These are phyloP conservation scores for Sus scrofa DNA, from an alignment of 2,113 vertebrate species.

Conservation along the genomic window DNA sequence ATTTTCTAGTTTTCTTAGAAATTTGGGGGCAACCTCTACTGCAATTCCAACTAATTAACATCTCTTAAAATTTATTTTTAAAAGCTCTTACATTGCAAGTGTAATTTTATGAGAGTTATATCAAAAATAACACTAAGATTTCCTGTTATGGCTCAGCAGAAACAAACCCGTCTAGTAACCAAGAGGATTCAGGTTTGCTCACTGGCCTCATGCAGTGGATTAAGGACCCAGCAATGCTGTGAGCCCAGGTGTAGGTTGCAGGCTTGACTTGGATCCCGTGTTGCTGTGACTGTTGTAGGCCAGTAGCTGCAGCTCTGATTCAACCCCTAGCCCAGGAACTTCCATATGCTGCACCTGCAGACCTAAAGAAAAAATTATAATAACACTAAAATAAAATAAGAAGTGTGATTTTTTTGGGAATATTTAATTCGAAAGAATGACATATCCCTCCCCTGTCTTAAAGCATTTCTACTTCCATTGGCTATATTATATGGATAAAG, in stretches of 20 bases:
- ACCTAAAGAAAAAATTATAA: no score
- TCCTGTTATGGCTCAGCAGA: no score
- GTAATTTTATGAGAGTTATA: neutral
- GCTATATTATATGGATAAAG: neutral
- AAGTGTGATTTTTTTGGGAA: constrained; percentile 50
- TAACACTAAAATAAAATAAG: neutral
- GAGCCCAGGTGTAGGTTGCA: no score
- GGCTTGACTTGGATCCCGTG: no score
- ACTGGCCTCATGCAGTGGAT: no score
- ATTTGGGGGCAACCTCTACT: neutral
- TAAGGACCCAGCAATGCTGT: no score
- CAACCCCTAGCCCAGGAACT: no score
- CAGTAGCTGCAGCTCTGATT: no score
- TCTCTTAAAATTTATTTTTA: constrained; percentile 45
- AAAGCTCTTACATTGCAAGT: neutral
- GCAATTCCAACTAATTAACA: neutral
- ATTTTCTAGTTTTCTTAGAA: neutral
- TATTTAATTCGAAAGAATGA: neutral
- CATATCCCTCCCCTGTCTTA: neutral
- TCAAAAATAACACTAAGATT: neutral
- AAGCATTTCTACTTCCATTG: neutral
- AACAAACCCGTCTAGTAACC: no score
- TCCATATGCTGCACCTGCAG: no score
- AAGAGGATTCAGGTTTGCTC: no score
- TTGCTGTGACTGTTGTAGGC: no score